Evolutionary conservation across 2,888 invertebrate genomes (phyloP).

Genomic region (Rhyacophila evoluta): DNA sequence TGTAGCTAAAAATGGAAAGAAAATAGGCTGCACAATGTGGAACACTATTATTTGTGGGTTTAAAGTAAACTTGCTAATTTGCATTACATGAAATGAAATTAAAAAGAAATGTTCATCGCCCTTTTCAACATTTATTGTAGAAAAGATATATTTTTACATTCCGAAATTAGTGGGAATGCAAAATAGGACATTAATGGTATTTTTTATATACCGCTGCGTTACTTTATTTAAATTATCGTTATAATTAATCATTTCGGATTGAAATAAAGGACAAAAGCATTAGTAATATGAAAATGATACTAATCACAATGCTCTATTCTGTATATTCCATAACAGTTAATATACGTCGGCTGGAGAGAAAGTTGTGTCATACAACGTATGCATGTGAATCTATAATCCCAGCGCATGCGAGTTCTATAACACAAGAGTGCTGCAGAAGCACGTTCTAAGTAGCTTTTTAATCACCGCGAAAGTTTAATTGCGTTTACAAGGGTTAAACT

Average conservation of each 20-base stretch:
- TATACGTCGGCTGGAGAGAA: conserved; percentile 2
- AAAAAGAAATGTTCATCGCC: too few relatives aligned
- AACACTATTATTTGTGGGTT: too few relatives aligned
- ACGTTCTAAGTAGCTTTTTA: conserved; percentile 57
- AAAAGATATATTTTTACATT: too few relatives aligned
- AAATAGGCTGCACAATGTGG: too few relatives aligned
- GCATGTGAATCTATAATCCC: background rate
- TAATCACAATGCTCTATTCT: background rate
- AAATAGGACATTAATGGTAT: too few relatives aligned
- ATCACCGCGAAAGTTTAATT: conserved; percentile 59
- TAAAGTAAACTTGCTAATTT: too few relatives aligned
- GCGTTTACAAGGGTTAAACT: conserved; percentile 57
- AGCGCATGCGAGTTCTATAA: background rate
- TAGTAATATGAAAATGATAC: background rate
- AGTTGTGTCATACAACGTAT: conserved; percentile 9
- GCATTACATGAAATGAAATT: too few relatives aligned
- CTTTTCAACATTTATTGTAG: too few relatives aligned
- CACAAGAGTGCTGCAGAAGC: background rate
- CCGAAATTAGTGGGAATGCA: too few relatives aligned
- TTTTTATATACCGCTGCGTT: too few relatives aligned
- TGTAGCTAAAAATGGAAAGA: too few relatives aligned
- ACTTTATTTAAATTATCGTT: background rate
- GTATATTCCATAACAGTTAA: conserved; percentile 9
- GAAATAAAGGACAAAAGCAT: background rate
- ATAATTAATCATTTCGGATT: background rate